phyloP scores from a whole-genome alignment of 1,140 invertebrate species.

The Oedothorax gibbosus region DNA sequence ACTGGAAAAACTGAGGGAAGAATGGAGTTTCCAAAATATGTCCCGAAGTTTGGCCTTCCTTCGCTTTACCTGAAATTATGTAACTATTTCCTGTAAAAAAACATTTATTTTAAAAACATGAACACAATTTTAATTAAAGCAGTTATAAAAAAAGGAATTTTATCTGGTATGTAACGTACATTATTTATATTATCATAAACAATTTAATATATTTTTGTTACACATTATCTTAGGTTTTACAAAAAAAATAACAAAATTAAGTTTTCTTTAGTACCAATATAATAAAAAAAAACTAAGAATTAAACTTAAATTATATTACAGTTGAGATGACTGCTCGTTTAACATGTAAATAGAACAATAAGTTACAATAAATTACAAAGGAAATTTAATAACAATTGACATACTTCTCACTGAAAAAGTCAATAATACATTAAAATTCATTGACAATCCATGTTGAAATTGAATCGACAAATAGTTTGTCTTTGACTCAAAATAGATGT shows the following conservation, averaged over 20 bases:
- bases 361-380: neutral
- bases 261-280: too few species aligned
- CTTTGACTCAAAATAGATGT: conserved; percentile 36
- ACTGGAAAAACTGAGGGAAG: conserved; percentile 6
- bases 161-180: too few species aligned
- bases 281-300: too few species aligned
- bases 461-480: conserved; percentile 17
- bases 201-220: too few species aligned
- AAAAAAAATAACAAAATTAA: too few species aligned
- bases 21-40: conserved; percentile 39
- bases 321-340: too few species aligned
- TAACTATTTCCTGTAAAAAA: conserved; percentile 36
- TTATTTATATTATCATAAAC: too few species aligned
- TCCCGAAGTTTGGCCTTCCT: neutral
- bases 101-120: neutral
- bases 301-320: too few species aligned
- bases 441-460: conserved; percentile 8
- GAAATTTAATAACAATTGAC: neutral
- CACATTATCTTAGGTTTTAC: too few species aligned
- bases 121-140: neutral
- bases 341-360: neutral
- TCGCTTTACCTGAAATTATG: conserved; percentile 21
- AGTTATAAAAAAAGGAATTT: neutral
- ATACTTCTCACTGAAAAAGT: conserved; percentile 17
- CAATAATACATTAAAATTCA: conserved; percentile 37